These are phyloP conservation scores for Actias luna DNA, from an alignment of 2,888 invertebrate species.

Conservation along the genomic window DNA sequence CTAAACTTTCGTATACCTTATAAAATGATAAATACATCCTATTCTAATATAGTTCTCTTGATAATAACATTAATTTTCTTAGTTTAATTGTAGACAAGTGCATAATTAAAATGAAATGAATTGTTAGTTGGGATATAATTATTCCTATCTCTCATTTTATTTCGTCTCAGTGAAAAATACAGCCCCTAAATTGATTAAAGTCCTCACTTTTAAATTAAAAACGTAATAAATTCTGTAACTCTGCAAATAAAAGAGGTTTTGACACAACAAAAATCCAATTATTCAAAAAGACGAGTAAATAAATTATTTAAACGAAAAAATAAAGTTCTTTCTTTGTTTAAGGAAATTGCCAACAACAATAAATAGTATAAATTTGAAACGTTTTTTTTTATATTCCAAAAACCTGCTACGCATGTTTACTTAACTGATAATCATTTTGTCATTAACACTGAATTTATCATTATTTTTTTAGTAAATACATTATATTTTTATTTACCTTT, in stretches of 20 bases:
- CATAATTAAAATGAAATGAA: not conserved
- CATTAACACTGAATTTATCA: too few species aligned
- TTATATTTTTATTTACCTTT: too few species aligned
- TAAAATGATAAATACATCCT: not conserved
- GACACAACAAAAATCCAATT: conserved; percentile 25
- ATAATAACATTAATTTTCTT: not conserved
- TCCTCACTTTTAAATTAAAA: conserved; percentile 6
- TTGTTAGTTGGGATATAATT: not conserved
- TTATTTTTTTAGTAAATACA: too few species aligned
- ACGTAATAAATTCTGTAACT: conserved; percentile 18
- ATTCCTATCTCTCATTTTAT: not conserved
- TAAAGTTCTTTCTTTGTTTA: conserved; percentile 26
- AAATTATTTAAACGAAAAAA: conserved; percentile 21
- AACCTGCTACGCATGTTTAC: too few species aligned
- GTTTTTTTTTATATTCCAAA: not conserved
- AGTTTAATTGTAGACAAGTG: not conserved
- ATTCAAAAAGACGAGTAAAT: conserved; percentile 23
- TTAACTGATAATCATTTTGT: too few species aligned
- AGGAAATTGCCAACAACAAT: conserved; percentile 20
- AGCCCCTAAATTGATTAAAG: not conserved
- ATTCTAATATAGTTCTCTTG: not conserved
- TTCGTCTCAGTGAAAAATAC: not conserved
- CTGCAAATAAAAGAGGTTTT: conserved; percentile 24
- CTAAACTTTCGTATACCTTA: not conserved
- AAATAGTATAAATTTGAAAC: not conserved